These are phyloP conservation scores for Anabas testudineus DNA, from an alignment of 2,797 vertebrate genomes.

Conservation along the genomic window DNA sequence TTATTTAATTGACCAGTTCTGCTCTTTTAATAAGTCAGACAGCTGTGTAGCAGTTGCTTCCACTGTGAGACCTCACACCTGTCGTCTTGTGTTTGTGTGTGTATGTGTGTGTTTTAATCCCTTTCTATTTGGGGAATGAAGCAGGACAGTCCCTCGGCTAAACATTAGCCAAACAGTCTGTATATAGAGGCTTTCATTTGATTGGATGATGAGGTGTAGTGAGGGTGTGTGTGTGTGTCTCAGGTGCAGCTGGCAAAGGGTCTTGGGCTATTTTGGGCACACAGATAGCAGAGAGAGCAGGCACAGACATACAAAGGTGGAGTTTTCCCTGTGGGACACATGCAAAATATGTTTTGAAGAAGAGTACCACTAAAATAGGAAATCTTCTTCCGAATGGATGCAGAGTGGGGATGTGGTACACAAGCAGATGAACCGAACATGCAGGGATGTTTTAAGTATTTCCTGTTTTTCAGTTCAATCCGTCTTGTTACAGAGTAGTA, in stretches of 20 bases:
- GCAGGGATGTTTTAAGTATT: neutral
- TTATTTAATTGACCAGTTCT: constrained; percentile 5
- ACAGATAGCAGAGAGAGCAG: constrained; percentile 36
- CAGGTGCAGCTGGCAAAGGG: constrained; percentile 64
- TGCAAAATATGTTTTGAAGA: constrained; percentile 37
- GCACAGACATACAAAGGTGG: constrained; percentile 52
- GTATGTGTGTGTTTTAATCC: constrained; percentile 51
- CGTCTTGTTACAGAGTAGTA: constrained; percentile 14
- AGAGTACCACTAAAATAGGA: constrained; percentile 26
- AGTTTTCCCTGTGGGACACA: constrained; percentile 33
- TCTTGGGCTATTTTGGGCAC: constrained; percentile 51
- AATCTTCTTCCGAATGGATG: constrained; percentile 21
- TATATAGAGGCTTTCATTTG: constrained; percentile 51
- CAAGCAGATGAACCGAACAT: constrained; percentile 5
- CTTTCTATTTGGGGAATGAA: constrained; percentile 63
- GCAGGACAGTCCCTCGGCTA: constrained; percentile 43
- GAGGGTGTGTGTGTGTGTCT: constrained; percentile 46
- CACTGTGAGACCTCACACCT: constrained; percentile 55
- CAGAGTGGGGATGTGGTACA: neutral
- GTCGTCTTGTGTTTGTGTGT: constrained; percentile 30
- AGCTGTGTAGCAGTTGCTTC: constrained; percentile 15
- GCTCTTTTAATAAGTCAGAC: constrained; percentile 7
- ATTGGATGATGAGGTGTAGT: constrained; percentile 65
- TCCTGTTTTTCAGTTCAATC: constrained; percentile 10
- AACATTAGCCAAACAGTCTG: constrained; percentile 66